These are phyloP conservation scores for Trinectes maculatus DNA, from an alignment of 2,113 vertebrate species.

Conservation along the genomic window DNA sequence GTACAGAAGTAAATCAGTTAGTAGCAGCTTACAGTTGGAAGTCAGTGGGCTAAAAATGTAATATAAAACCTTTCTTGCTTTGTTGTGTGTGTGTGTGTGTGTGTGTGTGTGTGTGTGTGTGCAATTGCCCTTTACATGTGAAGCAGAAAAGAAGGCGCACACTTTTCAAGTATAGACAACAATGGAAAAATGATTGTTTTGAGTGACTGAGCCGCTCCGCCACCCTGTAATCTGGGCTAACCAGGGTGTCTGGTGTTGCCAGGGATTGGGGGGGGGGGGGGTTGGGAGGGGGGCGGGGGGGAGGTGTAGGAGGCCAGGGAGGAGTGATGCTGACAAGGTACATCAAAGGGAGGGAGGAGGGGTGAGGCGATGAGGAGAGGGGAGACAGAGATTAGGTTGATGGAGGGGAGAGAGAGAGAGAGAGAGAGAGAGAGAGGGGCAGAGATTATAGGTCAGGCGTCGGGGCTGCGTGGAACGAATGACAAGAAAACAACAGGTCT, in stretches of 20 bases:
- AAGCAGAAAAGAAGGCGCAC: not conserved
- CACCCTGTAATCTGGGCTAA: constrained; percentile 66
- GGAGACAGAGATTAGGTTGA: constrained; percentile 47
- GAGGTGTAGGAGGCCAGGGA: constrained; percentile 6
- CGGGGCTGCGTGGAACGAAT: constrained; percentile 17
- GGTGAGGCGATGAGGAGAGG: constrained; percentile 13
- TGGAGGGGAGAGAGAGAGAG: constrained; percentile 51
- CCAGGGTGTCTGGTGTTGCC: constrained; percentile 38
- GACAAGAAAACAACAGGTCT: constrained; percentile 52
- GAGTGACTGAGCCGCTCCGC: constrained; percentile 20
- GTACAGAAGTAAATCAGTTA: too few relatives aligned
- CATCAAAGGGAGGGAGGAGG: constrained; percentile 60
- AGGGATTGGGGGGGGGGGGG: not conserved
- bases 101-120: too few relatives aligned
- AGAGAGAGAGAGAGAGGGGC: constrained; percentile 55
- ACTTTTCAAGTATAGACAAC: too few relatives aligned
- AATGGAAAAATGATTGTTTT: constrained; percentile 56
- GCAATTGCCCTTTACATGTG: too few relatives aligned
- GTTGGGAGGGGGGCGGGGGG: not conserved
- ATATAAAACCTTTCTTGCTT: too few relatives aligned
- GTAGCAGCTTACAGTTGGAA: too few relatives aligned
- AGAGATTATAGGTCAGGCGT: constrained; percentile 50
- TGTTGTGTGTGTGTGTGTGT: too few relatives aligned
- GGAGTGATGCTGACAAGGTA: constrained; percentile 66
- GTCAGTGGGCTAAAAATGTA: too few relatives aligned